Evolutionary conservation across 2,888 invertebrate species (phyloP), one percentile per base, ranked within the genome.

Genomic region (Scaptodrosophila latifasciaeformis): DNA sequence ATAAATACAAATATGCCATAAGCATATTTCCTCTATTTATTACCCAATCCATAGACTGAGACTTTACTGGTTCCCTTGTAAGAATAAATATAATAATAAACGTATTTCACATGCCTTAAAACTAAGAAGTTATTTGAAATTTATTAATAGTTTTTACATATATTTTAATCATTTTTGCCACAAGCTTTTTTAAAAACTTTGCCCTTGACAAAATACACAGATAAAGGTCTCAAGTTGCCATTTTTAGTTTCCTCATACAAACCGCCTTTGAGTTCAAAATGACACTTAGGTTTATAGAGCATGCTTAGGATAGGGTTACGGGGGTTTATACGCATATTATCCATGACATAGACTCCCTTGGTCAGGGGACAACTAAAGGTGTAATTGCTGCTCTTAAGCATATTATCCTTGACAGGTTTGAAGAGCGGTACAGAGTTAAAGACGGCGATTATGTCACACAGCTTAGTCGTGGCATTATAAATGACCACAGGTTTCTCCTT

Each of bases 351-450:
- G 12, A 65, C 70, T 0, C 74, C 82, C 2, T 47, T 39, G 1
- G 39, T 52, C 2, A 82, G 31, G 2, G 82, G 82, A 37, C 82
- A 82, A 21, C 57, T 61, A n/a, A 82, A 51, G 2, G 80, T 50
- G 39, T 67, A 74, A 46, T 79, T 79, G 30, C 74, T 65, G 17
- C 72, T 63, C 46, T 62, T 82, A 0, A 81, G 31, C 40, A 68
- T 49, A 10, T 52, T 61, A n/a, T 68, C 65, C 43, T 61, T 62
- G 24, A 47, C 65, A 1, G 80, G 59, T 34, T 82, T 69, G 15
- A 82, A 63, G 3, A 82, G 58, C 3, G 82, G 81, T 1, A 81
- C 60, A 2, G 67, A 49, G 24, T 72, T 79, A 1, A 81, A 39
- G 3, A 70, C 44, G 1, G 44, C 29, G 12, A 65, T 60, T 18